Percentiles rank a stretch among this genome's conserved stretches.
Conservation (phyloP, 2,797 vertebrate species). For the Hyperoplus immaculatus region DNA sequence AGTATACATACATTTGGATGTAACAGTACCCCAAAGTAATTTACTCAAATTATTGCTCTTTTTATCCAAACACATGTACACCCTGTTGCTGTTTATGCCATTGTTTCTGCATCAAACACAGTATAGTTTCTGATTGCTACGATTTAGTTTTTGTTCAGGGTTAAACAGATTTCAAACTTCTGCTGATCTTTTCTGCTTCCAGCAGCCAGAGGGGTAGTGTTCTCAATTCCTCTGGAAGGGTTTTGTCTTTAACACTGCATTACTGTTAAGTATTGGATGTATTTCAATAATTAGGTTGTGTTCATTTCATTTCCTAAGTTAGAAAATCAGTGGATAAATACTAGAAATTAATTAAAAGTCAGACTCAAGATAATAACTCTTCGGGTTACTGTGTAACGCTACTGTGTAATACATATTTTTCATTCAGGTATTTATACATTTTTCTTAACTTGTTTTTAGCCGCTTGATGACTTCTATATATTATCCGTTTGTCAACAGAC, state of each 20-base stretch:
- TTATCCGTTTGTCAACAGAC: not conserved
- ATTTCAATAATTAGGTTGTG: constrained; percentile 41
- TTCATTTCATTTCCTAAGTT: constrained; percentile 57
- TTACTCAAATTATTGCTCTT: not conserved
- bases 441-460: not conserved
- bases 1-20: not conserved
- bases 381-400: not conserved
- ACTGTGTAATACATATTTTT: not conserved
- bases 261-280: constrained; percentile 54
- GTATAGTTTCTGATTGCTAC: constrained; percentile 24
- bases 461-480: not conserved
- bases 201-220: constrained; percentile 49
- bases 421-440: too few relatives aligned
- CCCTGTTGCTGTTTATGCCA: constrained; percentile 26
- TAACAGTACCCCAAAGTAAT: not conserved
- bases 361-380: constrained; percentile 29
- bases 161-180: constrained; percentile 43
- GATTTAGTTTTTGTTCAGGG: constrained; percentile 52
- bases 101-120: constrained; percentile 15
- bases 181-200: constrained; percentile 46
- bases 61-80: not conserved
- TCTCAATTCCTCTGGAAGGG: constrained; percentile 53
- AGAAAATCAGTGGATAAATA: constrained; percentile 61
- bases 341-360: constrained; percentile 50
- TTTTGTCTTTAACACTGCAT: constrained; percentile 56